Evolutionary conservation across 2,797 vertebrate species (phyloP).

Genomic region (Etheostoma nigrum): DNA sequence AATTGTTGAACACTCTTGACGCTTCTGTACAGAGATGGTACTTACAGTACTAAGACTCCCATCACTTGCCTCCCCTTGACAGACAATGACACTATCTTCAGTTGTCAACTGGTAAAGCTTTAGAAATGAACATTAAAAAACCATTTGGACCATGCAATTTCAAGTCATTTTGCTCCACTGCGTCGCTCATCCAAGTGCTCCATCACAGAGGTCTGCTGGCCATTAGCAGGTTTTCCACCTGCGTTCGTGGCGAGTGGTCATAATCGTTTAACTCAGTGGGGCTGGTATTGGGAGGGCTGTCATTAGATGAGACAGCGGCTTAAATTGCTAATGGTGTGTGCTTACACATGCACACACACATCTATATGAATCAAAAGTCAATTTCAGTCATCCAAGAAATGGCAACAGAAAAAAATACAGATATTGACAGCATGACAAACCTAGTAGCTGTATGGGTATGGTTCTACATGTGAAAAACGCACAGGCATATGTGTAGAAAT

Average conservation of each 20-base stretch:
- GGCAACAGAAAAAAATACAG: not conserved
- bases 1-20: not conserved
- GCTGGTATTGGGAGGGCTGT: slow-evolving; percentile 9
- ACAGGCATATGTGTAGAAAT: too few species aligned
- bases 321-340: slow-evolving; percentile 5
- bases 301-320: slow-evolving; percentile 38
- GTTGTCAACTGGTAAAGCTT: slow-evolving; percentile 36
- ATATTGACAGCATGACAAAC: not conserved
- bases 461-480: too few species aligned
- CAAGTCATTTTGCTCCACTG: slow-evolving; percentile 41
- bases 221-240: slow-evolving; percentile 52
- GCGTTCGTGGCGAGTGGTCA: slow-evolving; percentile 37
- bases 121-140: slow-evolving; percentile 57
- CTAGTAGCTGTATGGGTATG: too few species aligned
- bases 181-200: slow-evolving; percentile 25
- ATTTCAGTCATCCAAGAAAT: not conserved
- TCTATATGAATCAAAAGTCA: not conserved
- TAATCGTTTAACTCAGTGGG: slow-evolving; percentile 33
- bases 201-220: slow-evolving; percentile 33
- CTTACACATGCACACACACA: not conserved
- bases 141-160: slow-evolving; percentile 47
- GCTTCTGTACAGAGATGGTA: not conserved
- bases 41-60: slow-evolving; percentile 9
- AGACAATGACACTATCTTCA: slow-evolving; percentile 26
- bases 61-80: slow-evolving; percentile 5